phyloP scores from a whole-genome alignment of 2,888 invertebrate genomes.

The Leptopilina myrica region DNA sequence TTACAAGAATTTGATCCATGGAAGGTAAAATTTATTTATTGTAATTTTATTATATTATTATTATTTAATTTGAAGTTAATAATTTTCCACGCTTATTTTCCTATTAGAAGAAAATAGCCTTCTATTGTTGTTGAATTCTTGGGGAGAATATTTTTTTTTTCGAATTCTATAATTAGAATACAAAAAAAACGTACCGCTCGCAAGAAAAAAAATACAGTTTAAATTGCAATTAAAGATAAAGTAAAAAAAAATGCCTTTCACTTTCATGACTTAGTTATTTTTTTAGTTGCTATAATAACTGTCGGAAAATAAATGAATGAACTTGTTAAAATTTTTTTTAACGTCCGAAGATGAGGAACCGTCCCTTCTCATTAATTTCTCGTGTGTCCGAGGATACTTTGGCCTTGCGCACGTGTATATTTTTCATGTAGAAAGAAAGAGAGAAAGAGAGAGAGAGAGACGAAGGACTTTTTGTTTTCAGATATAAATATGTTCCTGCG shows the following conservation, averaged over 20 bases:
- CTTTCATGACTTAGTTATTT: conserved; percentile 7
- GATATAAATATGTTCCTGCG: no score
- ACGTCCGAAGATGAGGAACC: background rate
- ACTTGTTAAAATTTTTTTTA: conserved; percentile 23
- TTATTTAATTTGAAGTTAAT: no score
- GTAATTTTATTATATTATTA: no score
- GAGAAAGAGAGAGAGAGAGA: no score
- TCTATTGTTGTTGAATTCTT: no score
- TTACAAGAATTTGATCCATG: no score
- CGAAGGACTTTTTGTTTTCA: no score
- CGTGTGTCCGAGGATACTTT: background rate
- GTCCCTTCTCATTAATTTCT: conserved; percentile 1
- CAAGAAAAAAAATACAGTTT: background rate
- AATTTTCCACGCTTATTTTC: no score
- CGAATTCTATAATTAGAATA: background rate
- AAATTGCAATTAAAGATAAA: background rate
- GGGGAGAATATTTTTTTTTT: background rate
- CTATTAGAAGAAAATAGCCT: no score
- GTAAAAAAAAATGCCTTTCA: background rate
- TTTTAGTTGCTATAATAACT: conserved; percentile 14
- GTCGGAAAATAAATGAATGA: conserved; percentile 17
- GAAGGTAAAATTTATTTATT: no score
- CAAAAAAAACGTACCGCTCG: no score
- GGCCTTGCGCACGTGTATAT: background rate
- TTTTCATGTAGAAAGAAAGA: no score